Conservation (phyloP, 2,888 invertebrate species). For the Atrina japonica region DNA sequence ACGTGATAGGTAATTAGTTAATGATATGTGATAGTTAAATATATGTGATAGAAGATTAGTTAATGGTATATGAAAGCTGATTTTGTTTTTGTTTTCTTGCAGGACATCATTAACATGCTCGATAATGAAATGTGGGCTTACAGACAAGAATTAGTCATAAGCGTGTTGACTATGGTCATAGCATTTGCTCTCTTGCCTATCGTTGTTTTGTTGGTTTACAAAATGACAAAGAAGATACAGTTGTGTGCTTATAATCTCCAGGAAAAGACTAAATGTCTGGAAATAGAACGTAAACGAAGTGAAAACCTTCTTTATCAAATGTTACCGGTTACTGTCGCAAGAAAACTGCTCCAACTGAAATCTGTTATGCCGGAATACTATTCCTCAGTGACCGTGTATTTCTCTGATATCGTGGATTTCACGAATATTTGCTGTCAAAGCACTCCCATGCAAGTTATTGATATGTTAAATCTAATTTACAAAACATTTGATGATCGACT, state of each 20-base stretch:
- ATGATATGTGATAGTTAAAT: too few species aligned
- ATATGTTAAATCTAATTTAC: constrained; percentile 68
- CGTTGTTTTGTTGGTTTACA: constrained; percentile 11
- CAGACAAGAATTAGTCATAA: not conserved
- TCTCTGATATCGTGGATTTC: constrained; percentile 64
- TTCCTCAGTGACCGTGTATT: constrained; percentile 52
- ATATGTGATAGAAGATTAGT: too few species aligned
- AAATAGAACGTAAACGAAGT: constrained; percentile 55
- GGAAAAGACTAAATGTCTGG: constrained; percentile 53
- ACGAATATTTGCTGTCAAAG: constrained; percentile 59
- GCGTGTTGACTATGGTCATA: not conserved
- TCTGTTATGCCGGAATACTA: constrained; percentile 53
- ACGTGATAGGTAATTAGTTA: too few species aligned
- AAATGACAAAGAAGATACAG: constrained; percentile 15
- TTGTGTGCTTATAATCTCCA: constrained; percentile 27
- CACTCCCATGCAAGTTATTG: constrained; percentile 69
- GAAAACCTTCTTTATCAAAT: constrained; percentile 57
- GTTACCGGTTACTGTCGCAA: constrained; percentile 56
- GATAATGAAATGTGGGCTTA: not conserved
- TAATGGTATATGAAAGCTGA: too few species aligned
- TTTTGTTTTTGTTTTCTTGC: not conserved
- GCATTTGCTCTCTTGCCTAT: constrained; percentile 1
- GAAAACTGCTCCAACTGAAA: constrained; percentile 48
- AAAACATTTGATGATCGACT: constrained; percentile 62
- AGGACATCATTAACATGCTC: not conserved